These are phyloP conservation scores for Zaprionus kolodkinae DNA, from an alignment of 1,140 invertebrate genomes.

Conservation along the genomic window DNA sequence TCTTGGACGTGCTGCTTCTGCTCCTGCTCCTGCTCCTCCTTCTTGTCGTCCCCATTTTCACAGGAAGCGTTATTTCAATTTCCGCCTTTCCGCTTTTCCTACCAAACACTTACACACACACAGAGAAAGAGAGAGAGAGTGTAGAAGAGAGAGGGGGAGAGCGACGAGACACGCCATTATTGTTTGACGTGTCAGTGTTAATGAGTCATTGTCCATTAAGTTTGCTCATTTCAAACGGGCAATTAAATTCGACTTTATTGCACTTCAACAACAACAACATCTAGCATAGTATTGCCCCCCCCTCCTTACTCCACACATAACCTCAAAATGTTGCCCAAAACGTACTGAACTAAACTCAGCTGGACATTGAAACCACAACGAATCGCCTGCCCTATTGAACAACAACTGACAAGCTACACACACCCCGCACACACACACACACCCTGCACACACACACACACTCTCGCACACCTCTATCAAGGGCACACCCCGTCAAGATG, in stretches of 20 bases:
- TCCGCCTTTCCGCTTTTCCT: conserved; percentile 72
- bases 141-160: too few relatives aligned
- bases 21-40: conserved; percentile 26
- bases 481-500: neutral
- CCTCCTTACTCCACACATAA: neutral
- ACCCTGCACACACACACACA: neutral
- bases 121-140: too few relatives aligned
- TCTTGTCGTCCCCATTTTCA: conserved; percentile 53
- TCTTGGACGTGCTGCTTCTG: conserved; percentile 9
- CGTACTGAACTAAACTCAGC: conserved; percentile 17
- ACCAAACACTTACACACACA: conserved; percentile 62
- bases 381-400: conserved; percentile 31
- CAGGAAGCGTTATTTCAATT: conserved; percentile 82
- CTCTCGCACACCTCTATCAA: conserved; percentile 21
- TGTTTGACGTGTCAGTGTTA: conserved; percentile 82
- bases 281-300: conserved; percentile 1
- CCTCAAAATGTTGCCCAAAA: conserved; percentile 17
- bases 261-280: conserved; percentile 57
- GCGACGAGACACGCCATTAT: conserved; percentile 70
- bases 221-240: conserved; percentile 82
- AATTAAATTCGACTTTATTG: conserved; percentile 83
- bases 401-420: conserved; percentile 1
- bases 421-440: neutral
- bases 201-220: conserved; percentile 83
- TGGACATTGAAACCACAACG: conserved; percentile 50